These are phyloP conservation scores for Sycophaga agraensis DNA, from an alignment of 1,140 invertebrate genomes.

Conservation along the genomic window DNA sequence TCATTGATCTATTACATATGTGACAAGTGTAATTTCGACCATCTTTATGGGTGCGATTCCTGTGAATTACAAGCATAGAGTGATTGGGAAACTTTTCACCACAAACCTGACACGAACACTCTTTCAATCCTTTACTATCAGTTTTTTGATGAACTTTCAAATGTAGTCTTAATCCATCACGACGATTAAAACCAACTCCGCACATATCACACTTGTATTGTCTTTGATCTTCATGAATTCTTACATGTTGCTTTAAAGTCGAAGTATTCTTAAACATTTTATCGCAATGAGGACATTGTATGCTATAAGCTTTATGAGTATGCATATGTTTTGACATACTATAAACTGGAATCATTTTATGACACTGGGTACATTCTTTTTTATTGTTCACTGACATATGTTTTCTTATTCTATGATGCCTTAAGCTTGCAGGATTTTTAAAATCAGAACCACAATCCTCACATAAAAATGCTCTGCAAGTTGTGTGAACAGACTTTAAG, in stretches of 20 bases:
- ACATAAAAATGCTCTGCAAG: constrained; percentile 49
- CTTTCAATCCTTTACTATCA: constrained; percentile 51
- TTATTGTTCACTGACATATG: constrained; percentile 52
- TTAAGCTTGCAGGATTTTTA: constrained; percentile 54
- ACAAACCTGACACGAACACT: constrained; percentile 55
- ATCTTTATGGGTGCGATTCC: constrained; percentile 54
- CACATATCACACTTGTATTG: constrained; percentile 54
- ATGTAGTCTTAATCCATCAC: constrained; percentile 58
- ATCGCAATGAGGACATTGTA: constrained; percentile 53
- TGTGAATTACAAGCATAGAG: constrained; percentile 53
- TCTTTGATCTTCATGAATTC: constrained; percentile 56
- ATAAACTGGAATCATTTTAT: constrained; percentile 54
- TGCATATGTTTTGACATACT: constrained; percentile 57
- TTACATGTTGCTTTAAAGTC: constrained; percentile 54
- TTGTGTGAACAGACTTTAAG: constrained; percentile 53
- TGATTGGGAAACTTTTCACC: constrained; percentile 56
- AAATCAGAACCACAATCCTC: constrained; percentile 57
- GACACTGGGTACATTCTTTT: constrained; percentile 50
- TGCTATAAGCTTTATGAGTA: constrained; percentile 55
- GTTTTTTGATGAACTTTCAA: constrained; percentile 53
- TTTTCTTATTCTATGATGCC: constrained; percentile 55
- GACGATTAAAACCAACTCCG: constrained; percentile 54
- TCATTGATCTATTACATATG: constrained; percentile 57
- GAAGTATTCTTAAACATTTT: constrained; percentile 58
- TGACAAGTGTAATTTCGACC: constrained; percentile 52